Base-by-base conservation (phyloP, 2,113 vertebrate genomes). In the Casuarius casuarius region DNA sequence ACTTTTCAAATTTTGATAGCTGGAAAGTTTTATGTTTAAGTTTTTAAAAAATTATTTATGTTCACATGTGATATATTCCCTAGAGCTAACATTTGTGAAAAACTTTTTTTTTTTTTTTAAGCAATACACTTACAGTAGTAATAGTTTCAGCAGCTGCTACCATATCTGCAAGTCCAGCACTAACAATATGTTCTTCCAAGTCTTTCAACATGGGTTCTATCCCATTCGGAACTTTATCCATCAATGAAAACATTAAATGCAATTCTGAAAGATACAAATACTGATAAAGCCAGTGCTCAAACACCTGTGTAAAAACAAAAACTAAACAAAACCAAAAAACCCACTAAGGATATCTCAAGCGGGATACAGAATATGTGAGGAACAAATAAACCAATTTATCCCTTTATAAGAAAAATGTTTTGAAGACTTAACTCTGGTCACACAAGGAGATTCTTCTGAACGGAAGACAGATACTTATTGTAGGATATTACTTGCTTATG, bases 141-240 rank as follows among this genome's bases (percentile, higher is more conserved):
- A 99, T 99, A 40, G 99, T 99, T 97, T 99, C 99, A 51, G 99
- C 99, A 82, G 99, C 99, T 59, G 99, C 99, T 96, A 99, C 99
- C 99, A 99, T 99, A 86, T 99, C 99, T 48, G 99, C 99, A 94
- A 99, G 98, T 87, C 99, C 99, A 68, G 99, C 99, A 91, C 98
- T 99, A 97, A 99, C 98, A 96, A 99, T 99, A 97, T 99, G 99
- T n/a, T 99, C 99, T 97, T 99, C 99, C 95, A 99, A 98, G 97
- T 99, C 99, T 97, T 99, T 99, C 84, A 99, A 97, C 99, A 99
- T 99, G 82, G 99, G 99, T 91, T 99, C 99, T 86, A 99, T 99
- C 77, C 99, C 99, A 95, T 98, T 99, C 1, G 99, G 99, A 94
- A 99, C 99, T 98, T 99, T 99, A 98, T 99, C 99, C 99, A 99